Percentiles rank a stretch among this genome's conserved stretches.
Evolutionary conservation across 2,113 vertebrate genomes (phyloP).

Genomic region (Channa maculata): DNA sequence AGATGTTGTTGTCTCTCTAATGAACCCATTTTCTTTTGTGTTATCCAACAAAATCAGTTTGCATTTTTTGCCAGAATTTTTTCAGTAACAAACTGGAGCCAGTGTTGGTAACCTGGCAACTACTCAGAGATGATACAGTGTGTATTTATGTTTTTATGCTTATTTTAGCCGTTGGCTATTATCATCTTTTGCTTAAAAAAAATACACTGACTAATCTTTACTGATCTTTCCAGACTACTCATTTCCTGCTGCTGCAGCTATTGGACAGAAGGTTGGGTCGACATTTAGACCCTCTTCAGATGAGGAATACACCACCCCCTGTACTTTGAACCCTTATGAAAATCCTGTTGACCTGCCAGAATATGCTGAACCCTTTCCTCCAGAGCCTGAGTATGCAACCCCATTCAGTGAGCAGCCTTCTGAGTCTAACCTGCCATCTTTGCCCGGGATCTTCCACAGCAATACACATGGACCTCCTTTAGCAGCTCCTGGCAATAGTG

Average conservation of each 20-base stretch:
- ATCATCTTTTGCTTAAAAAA: neutral
- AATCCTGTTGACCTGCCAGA: conserved; percentile 83
- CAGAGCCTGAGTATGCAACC: conserved; percentile 88
- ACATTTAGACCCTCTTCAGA: conserved; percentile 84
- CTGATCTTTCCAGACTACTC: conserved; percentile 83
- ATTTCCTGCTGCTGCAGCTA: conserved; percentile 79
- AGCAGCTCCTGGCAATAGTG: neutral
- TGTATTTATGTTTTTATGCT: too few species aligned
- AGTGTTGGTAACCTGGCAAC: neutral
- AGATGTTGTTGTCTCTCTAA: too few species aligned
- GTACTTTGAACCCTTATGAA: conserved; percentile 84
- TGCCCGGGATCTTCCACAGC: conserved; percentile 8
- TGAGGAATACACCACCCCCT: conserved; percentile 86
- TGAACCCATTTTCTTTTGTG: too few species aligned
- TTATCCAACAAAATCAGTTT: too few species aligned
- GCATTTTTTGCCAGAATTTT: too few species aligned
- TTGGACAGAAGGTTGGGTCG: conserved; percentile 79
- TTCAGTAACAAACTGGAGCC: neutral
- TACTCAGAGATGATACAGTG: neutral
- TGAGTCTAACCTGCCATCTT: conserved; percentile 21
- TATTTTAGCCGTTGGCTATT: too few species aligned
- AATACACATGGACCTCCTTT: neutral
- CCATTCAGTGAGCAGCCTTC: conserved; percentile 82
- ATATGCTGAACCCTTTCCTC: conserved; percentile 85
- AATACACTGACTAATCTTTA: neutral